Base-by-base conservation (phyloP, 2,888 invertebrate species). In the Amblyteles armatorius region DNA sequence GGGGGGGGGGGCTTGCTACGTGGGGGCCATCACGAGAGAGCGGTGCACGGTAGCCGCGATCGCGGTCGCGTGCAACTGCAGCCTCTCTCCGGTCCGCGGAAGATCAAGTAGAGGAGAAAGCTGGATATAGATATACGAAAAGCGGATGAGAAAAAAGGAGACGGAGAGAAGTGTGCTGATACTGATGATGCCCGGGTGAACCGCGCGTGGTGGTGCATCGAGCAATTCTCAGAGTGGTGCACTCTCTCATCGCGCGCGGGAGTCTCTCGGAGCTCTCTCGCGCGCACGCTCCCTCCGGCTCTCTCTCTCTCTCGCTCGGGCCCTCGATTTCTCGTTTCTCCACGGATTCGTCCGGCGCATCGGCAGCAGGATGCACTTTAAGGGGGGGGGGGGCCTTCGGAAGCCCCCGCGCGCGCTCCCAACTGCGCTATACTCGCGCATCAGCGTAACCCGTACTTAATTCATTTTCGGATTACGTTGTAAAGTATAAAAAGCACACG, bases 401-500 rank as follows among this genome's bases (percentile, higher is more conserved):
- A 26, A 26, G 26, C 11, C 57, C 63, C 52, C 50, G 71, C 71
- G 19, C 71, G 52, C 52, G 33, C 33, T 29, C 52, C n/a, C 29
- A 29, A 13, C 68, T 26, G 50, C 48, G 29, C 52, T 72, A 55
- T 71, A 60, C 60, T 60, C 40, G 68, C 71, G 67, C 71, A 80
- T 84, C 76, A 65, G 80, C 48, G 48, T 72, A 85, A 79, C 85
- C 82, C 76, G 82, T 84, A 86, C 69, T 77, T 82, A 84, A 82
- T 86, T 84, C 68, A 80, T 83, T 82, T 82, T 86, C 81, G 69
- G 55, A 85, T 85, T 82, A 81, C 77, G 73, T 81, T 73, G 68
- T 71, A 73, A 76, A 87, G 55, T 76, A 68, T 84, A 82, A 87
- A 81, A 77, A 79, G 78, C 72, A 71, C 73, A 83, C 83, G 83